Percentiles rank a stretch among this genome's conserved stretches.
phyloP scores from a whole-genome alignment of 2,888 invertebrate species.

The Cataglyphis livida region DNA sequence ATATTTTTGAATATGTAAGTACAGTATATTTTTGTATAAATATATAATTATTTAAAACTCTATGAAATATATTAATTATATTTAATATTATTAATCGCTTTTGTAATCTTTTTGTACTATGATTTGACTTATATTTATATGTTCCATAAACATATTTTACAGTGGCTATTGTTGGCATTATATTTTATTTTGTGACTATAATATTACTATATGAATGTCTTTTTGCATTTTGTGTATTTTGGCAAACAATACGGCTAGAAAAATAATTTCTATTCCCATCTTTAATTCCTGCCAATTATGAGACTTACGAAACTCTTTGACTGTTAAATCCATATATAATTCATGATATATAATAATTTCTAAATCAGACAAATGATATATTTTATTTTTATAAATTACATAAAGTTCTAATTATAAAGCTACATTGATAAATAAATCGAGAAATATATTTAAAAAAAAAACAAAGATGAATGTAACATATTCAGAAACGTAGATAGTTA shows the following conservation, averaged over 20 bases:
- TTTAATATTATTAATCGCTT: slow-evolving; percentile 53
- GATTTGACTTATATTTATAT: slow-evolving; percentile 47
- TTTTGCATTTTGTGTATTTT: slow-evolving; percentile 72
- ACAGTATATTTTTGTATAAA: slow-evolving; percentile 5
- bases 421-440: background rate
- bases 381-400: slow-evolving; percentile 4
- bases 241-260: slow-evolving; percentile 49
- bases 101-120: slow-evolving; percentile 35
- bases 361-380: background rate
- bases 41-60: slow-evolving; percentile 1
- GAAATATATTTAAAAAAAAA: background rate
- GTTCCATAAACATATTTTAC: slow-evolving; percentile 61
- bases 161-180: slow-evolving; percentile 66
- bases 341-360: slow-evolving; percentile 1
- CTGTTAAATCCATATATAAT: slow-evolving; percentile 13
- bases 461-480: slow-evolving; percentile 45
- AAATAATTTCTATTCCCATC: slow-evolving; percentile 37
- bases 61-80: slow-evolving; percentile 23
- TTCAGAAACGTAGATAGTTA: slow-evolving; percentile 60
- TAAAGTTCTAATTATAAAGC: background rate
- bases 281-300: slow-evolving; percentile 36
- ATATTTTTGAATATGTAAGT: background rate
- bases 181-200: slow-evolving; percentile 58
- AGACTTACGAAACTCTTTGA: slow-evolving; percentile 18
- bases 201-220: slow-evolving; percentile 64